phyloP scores from a whole-genome alignment of 2,797 vertebrate genomes.

The Pteronotus mesoamericanus region DNA sequence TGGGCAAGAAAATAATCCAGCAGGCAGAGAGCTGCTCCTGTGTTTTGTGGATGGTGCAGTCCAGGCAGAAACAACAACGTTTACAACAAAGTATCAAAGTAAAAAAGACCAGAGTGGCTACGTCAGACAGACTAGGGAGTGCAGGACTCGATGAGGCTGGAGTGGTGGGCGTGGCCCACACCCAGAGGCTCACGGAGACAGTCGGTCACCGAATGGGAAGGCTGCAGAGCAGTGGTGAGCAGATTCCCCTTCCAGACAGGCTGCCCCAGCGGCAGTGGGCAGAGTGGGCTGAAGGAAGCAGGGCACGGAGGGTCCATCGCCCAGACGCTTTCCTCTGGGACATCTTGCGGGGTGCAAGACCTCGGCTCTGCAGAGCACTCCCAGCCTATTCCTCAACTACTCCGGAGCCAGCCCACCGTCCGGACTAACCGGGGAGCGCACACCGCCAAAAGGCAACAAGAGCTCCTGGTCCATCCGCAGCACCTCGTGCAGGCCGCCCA shows the following conservation, averaged over 20 bases:
- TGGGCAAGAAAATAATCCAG: neutral
- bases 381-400: neutral
- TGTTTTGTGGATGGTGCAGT: neutral
- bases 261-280: neutral
- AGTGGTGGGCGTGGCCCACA: neutral
- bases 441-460: neutral
- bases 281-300: neutral
- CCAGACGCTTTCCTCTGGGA: neutral
- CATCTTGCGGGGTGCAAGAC: neutral
- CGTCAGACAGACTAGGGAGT: neutral
- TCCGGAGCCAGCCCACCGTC: neutral
- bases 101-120: neutral
- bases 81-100: neutral
- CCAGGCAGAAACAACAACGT: neutral
- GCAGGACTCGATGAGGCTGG: neutral
- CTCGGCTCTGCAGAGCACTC: neutral
- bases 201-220: neutral
- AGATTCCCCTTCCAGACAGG: neutral
- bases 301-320: neutral
- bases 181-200: neutral
- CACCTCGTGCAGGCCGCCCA: neutral
- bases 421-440: neutral
- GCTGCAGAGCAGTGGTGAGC: neutral
- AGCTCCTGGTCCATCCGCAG: neutral
- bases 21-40: neutral